Conservation (phyloP, 1,140 invertebrate species). For the Probaryconus sp. region DNA sequence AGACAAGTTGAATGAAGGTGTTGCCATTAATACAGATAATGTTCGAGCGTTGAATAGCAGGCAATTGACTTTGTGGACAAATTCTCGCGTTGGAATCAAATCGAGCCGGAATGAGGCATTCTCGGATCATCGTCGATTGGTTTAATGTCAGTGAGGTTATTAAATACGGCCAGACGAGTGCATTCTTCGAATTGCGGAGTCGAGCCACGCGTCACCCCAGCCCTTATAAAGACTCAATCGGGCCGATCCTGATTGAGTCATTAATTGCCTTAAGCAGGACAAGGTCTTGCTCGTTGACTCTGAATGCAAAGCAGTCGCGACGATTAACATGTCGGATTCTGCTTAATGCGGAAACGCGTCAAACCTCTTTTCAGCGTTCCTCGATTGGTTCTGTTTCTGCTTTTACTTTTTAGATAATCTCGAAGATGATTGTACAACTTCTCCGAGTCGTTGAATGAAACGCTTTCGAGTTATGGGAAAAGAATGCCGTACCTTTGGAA, state of each 20-base stretch:
- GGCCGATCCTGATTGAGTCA: conserved; percentile 59
- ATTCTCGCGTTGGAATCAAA: conserved; percentile 1
- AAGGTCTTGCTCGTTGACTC: conserved; percentile 52
- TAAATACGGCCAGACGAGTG: conserved; percentile 39
- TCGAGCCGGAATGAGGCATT: neutral
- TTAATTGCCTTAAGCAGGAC: conserved; percentile 64
- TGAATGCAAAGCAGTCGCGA: conserved; percentile 57
- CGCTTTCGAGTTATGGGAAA: too few species aligned
- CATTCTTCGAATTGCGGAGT: conserved; percentile 57
- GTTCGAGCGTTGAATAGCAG: neutral
- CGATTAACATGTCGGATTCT: conserved; percentile 40
- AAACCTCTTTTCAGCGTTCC: conserved; percentile 19
- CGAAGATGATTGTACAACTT: conserved; percentile 22
- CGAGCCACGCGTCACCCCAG: conserved; percentile 47
- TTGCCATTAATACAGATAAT: neutral
- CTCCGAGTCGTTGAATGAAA: too few species aligned
- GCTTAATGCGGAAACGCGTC: conserved; percentile 33
- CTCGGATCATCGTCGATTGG: conserved; percentile 21
- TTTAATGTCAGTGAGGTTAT: conserved; percentile 35
- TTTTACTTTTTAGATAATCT: too few species aligned
- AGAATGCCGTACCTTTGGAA: too few species aligned
- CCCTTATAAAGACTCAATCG: conserved; percentile 63
- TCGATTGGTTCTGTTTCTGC: too few species aligned
- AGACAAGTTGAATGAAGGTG: neutral
- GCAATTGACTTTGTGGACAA: conserved; percentile 5